These are phyloP conservation scores for Eristalinus sepulchralis DNA, from an alignment of 2,888 invertebrate species.

Conservation along the genomic window DNA sequence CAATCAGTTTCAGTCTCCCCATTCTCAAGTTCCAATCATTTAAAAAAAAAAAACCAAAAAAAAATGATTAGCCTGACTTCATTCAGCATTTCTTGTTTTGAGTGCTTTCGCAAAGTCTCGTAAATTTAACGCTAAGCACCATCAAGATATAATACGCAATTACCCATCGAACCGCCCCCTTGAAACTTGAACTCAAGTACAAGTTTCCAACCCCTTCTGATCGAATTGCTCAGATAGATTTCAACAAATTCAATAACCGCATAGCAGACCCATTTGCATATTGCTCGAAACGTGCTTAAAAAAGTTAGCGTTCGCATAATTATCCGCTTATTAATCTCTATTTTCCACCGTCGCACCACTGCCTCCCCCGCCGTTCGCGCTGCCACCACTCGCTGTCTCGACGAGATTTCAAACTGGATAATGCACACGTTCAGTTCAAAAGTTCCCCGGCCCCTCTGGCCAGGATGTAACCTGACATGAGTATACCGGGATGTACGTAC, in stretches of 20 bases:
- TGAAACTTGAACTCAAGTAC: neutral
- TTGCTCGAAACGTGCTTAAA: conserved; percentile 36
- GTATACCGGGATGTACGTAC: neutral
- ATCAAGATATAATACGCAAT: neutral
- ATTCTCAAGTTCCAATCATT: neutral
- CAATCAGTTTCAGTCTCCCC: too few species aligned
- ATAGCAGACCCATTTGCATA: conserved; percentile 45
- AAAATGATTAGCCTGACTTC: neutral
- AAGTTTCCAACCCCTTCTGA: neutral
- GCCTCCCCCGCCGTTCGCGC: neutral
- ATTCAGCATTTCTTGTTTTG: neutral
- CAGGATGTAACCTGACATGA: conserved; percentile 5
- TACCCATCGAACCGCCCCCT: neutral
- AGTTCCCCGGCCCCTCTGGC: neutral
- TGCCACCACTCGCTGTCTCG: neutral
- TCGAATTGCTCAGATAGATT: conserved; percentile 20
- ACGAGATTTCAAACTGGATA: conserved; percentile 19
- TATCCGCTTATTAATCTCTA: conserved; percentile 59
- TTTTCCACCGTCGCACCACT: conserved; percentile 21
- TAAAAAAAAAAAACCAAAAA: neutral
- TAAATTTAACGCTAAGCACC: neutral
- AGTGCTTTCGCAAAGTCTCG: neutral
- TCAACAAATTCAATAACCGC: conserved; percentile 36
- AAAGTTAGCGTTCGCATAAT: conserved; percentile 29
- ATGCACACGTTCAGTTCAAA: conserved; percentile 24